Conservation (phyloP, 2,888 invertebrate genomes). For the Sesamia inferens region DNA sequence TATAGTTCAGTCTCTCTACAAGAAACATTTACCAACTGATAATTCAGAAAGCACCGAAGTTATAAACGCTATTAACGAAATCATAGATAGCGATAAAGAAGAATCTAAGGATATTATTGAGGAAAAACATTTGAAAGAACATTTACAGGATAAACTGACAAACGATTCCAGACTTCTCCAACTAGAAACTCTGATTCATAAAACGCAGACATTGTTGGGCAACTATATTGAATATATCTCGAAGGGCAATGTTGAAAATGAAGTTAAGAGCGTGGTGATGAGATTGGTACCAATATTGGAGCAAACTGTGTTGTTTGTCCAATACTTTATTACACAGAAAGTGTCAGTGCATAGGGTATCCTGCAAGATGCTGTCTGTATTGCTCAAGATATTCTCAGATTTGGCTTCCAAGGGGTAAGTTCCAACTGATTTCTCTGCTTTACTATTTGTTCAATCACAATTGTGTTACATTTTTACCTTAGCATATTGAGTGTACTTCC, state of each 20-base stretch:
- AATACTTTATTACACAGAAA: constrained; percentile 95
- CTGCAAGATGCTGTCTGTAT: constrained; percentile 95
- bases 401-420: constrained; percentile 93
- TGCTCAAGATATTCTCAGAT: constrained; percentile 96
- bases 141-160: constrained; percentile 91
- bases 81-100: constrained; percentile 79
- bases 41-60: constrained; percentile 75
- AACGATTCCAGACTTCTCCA: constrained; percentile 91
- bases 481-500: neutral
- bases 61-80: constrained; percentile 80
- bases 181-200: constrained; percentile 83
- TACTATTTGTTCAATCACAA: neutral
- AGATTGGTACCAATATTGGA: constrained; percentile 92
- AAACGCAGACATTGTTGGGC: constrained; percentile 80
- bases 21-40: constrained; percentile 80
- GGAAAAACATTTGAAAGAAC: constrained; percentile 92
- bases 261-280: constrained; percentile 79
- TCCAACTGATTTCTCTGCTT: neutral
- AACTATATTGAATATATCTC: constrained; percentile 84
- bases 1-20: constrained; percentile 81
- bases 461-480: neutral
- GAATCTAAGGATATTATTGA: constrained; percentile 88
- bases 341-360: constrained; percentile 94
- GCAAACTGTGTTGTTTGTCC: constrained; percentile 93
- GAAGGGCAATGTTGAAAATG: constrained; percentile 66